These are phyloP conservation scores for Fistularia tabacaria DNA, from an alignment of 2,797 vertebrate genomes.

Conservation along the genomic window DNA sequence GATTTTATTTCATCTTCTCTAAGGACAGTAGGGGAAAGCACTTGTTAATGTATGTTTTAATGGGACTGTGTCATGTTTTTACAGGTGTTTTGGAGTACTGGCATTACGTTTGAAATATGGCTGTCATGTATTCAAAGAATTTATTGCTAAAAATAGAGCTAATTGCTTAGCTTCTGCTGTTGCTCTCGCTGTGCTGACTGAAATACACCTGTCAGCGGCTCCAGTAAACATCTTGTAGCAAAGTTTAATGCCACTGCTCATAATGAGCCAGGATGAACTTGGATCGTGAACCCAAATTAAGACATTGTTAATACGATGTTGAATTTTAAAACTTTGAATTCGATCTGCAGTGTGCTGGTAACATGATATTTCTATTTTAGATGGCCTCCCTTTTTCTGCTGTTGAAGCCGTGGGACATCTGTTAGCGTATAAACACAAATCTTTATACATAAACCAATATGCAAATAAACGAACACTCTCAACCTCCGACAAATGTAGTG, in stretches of 20 bases:
- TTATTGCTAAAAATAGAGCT: too few relatives aligned
- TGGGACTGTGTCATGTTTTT: too few relatives aligned
- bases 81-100: too few relatives aligned
- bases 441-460: slow-evolving; percentile 26
- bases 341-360: slow-evolving; percentile 25
- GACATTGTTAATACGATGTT: too few relatives aligned
- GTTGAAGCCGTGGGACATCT: background rate
- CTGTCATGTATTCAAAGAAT: too few relatives aligned
- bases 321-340: slow-evolving; percentile 9
- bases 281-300: background rate
- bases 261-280: slow-evolving; percentile 6
- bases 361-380: slow-evolving; percentile 15
- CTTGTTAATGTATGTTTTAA: too few relatives aligned
- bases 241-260: background rate
- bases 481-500: background rate
- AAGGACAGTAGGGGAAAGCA: too few relatives aligned
- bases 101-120: too few relatives aligned
- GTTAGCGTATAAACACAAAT: slow-evolving; percentile 4
- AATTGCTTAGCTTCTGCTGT: too few relatives aligned
- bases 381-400: slow-evolving; percentile 34
- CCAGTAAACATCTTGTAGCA: slow-evolving; percentile 3
- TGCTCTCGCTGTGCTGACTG: background rate
- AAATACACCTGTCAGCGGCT: background rate
- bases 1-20: too few relatives aligned
- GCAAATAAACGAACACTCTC: slow-evolving; percentile 16